These are phyloP conservation scores for Falco biarmicus DNA, from an alignment of 2,797 vertebrate genomes.

Conservation along the genomic window DNA sequence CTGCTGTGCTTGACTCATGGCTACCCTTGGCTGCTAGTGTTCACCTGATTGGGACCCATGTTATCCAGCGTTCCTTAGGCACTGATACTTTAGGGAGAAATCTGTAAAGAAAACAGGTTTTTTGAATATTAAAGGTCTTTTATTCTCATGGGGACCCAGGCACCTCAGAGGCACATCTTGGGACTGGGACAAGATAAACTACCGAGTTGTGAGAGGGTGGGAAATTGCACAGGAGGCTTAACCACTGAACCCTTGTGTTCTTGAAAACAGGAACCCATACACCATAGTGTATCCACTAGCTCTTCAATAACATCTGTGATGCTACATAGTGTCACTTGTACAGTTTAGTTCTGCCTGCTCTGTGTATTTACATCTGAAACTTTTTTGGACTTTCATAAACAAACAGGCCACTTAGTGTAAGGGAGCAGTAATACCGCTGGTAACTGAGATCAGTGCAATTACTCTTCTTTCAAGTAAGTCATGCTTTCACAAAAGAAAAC, in stretches of 20 bases:
- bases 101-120: not conserved
- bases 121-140: not conserved
- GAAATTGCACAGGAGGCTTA: not conserved
- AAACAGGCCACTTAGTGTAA: not conserved
- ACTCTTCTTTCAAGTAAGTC: not conserved
- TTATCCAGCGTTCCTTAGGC: not conserved
- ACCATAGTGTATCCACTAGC: not conserved
- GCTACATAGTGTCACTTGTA: not conserved
- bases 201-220: not conserved
- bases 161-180: not conserved
- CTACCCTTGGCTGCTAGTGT: not conserved
- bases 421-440: not conserved
- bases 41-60: not conserved
- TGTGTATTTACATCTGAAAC: not conserved
- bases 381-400: not conserved
- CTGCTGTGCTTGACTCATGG: fast-evolving
- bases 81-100: not conserved
- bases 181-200: not conserved
- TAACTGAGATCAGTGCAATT: not conserved
- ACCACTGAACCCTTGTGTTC: not conserved
- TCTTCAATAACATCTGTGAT: not conserved
- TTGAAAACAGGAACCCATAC: not conserved
- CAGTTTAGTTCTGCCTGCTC: not conserved
- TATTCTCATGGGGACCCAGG: fast-evolving
- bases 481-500: constrained; percentile 3